A percentile compares a stretch with the other conserved stretches of the same genome.
Conservation (phyloP, 2,113 vertebrate species). For the Hippoglossus stenolepis region DNA sequence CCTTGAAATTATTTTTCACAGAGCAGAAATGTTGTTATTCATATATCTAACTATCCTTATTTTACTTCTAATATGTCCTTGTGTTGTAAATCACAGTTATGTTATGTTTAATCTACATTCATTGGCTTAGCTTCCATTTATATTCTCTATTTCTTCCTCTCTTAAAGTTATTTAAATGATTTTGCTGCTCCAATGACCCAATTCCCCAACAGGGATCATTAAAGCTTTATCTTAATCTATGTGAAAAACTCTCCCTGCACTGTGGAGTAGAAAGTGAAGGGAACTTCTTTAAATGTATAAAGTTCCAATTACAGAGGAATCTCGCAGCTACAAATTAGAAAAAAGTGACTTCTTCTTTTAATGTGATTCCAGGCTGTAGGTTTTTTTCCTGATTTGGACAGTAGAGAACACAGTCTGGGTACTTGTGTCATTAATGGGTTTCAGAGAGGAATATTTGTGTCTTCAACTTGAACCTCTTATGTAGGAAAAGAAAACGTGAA, state of each 20-base stretch:
- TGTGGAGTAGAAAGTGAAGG: background rate
- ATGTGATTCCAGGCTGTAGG: background rate
- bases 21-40: background rate
- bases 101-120: constrained; percentile 19
- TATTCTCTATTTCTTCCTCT: background rate
- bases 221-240: constrained; percentile 35
- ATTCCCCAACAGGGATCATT: constrained; percentile 40
- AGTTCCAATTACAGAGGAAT: constrained; percentile 23
- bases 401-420: background rate
- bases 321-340: background rate
- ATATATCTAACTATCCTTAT: background rate
- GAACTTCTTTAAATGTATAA: background rate
- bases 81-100: background rate
- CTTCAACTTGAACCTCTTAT: background rate
- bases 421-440: background rate
- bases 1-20: no score
- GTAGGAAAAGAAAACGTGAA: background rate
- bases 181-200: constrained; percentile 28
- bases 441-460: background rate
- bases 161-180: constrained; percentile 16
- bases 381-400: background rate
- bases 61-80: constrained; percentile 6
- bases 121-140: constrained; percentile 26
- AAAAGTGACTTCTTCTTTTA: background rate
- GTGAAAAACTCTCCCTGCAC: constrained; percentile 10